Evolutionary conservation across 2,113 vertebrate species (phyloP).

Genomic region (Pterocles gutturalis): DNA sequence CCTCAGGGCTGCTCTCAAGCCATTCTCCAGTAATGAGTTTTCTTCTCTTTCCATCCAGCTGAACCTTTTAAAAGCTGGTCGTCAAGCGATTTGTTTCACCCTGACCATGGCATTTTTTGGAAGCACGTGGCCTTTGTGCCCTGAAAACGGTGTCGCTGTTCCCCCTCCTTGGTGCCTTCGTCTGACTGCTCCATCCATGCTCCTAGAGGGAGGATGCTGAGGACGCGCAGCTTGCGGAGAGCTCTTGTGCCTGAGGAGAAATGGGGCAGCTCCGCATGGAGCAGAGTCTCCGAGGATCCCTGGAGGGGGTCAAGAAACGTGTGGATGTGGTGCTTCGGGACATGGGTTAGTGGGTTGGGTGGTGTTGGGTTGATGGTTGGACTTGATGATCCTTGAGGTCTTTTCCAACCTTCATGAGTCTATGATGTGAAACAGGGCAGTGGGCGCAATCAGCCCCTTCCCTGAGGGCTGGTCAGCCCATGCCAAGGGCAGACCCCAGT

Average conservation of each 20-base stretch:
- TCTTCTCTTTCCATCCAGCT: not conserved
- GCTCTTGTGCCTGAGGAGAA: not conserved
- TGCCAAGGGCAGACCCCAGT: not conserved
- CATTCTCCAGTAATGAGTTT: not conserved
- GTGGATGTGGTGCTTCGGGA: no score
- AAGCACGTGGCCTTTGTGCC: not conserved
- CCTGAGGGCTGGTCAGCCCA: fast-evolving
- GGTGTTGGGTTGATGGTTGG: no score
- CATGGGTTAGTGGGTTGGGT: no score
- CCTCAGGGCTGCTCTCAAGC: no score
- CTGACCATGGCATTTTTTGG: not conserved
- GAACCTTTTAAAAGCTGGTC: not conserved
- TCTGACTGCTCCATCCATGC: fast-evolving
- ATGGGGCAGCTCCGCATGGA: not conserved
- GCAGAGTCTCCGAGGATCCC: not conserved
- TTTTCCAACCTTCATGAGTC: no score
- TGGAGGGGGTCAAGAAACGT: no score
- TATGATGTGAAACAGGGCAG: not conserved
- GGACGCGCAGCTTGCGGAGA: not conserved
- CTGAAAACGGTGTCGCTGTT: not conserved
- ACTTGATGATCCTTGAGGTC: no score
- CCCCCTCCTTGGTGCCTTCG: not conserved
- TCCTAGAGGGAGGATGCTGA: not conserved
- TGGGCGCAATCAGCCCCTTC: not conserved
- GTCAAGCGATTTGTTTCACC: not conserved